Base-by-base conservation (phyloP, 2,113 vertebrate species). In the Sardina pilchardus region DNA sequence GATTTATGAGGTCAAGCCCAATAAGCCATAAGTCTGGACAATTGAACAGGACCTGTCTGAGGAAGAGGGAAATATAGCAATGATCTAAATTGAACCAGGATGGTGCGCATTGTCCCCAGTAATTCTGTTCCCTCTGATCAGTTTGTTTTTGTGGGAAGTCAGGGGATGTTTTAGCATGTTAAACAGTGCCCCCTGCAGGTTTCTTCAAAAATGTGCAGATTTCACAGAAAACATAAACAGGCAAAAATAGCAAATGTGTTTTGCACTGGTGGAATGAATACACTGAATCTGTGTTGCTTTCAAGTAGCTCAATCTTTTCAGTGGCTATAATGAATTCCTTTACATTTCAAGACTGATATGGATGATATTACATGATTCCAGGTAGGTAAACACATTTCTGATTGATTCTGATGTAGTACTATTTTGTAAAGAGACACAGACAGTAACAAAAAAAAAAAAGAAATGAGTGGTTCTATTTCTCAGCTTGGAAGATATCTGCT, bases 181-280 rank as follows among this genome's bases (percentile, higher is more conserved):
- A 78, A 83, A 90, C 88, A 82, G 86, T 87, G 86, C 85, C 89
- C 89, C 88, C 89, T 90, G 86, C 88, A 87, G 89, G 86, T 48
- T 1, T 71, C 9, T 71, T 34, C 1, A 30, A 8, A 71, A 30
- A 34, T 30, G 8, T 24, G 21, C 21, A 14, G 12, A 50, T 50
- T 50, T 50, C 48, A 50, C 48, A 16, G 12, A 16, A 50, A 50
- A 50, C 12, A 50, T 14, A 50, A 50, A 50, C 48, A 50, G 48
- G 48, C 48, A 42, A 3, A 50, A 16, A 50, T 50, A 16, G 48
- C 48, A 50, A 14, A 50, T 16, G 10, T 50, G 14, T 17, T 16
- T 16, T 50, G 48, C 48, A 50, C 14, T 1, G 16, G 14, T 50
- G 12, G 9, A 47, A 47, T 47, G 45, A 47, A 50, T 16, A 16